phyloP scores from a whole-genome alignment of 1,140 invertebrate species.

The Macrosteles quadrilineatus region DNA sequence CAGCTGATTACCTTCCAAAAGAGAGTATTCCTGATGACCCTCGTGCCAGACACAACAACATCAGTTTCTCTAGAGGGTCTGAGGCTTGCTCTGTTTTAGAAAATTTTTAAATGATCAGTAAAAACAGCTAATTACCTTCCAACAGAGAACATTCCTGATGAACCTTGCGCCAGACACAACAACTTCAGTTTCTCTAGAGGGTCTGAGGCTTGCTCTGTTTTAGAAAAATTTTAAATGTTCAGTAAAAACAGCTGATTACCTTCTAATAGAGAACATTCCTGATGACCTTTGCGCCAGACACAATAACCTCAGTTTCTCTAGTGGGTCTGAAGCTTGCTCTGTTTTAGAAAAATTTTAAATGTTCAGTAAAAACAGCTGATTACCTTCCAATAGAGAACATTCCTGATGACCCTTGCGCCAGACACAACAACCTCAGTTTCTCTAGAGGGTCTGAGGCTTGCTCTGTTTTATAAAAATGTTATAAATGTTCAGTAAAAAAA shows the following conservation, averaged over 20 bases:
- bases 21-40: conserved; percentile 89
- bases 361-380: no score
- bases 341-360: no score
- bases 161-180: conserved; percentile 81
- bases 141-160: conserved; percentile 84
- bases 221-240: no score
- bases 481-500: no score
- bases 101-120: no score
- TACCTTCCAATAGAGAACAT: conserved; percentile 88
- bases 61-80: conserved; percentile 82
- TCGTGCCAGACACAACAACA: conserved; percentile 79
- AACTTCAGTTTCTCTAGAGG: conserved; percentile 82
- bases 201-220: no score
- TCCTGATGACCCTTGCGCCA: conserved; percentile 82
- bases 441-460: conserved; percentile 86
- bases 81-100: no score
- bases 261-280: conserved; percentile 86
- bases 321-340: no score
- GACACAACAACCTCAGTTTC: conserved; percentile 78
- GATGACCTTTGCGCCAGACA: conserved; percentile 83
- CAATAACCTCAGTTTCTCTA: conserved; percentile 81
- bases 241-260: no score
- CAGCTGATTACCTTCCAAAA: conserved; percentile 82
- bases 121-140: conserved; percentile 74
- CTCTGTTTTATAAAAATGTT: no score